A percentile compares a stretch with the other conserved stretches of the same genome.
phyloP scores from a whole-genome alignment of 64 coral and sea anemone species.

The Platygyra sinensis region DNA sequence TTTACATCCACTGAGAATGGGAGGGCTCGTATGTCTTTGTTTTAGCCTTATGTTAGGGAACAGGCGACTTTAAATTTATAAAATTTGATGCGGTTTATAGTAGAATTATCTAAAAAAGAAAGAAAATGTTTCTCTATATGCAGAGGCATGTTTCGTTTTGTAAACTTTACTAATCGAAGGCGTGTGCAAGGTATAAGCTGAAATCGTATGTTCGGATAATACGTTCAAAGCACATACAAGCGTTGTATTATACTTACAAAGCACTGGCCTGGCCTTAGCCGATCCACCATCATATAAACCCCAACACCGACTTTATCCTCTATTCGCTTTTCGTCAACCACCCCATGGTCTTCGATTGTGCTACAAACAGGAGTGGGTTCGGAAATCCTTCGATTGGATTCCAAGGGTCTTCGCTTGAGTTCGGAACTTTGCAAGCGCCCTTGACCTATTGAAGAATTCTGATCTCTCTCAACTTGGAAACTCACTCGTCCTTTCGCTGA shows the following conservation, averaged over 20 bases:
- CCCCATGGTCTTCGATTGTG: background rate
- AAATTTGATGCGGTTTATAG: too few relatives aligned
- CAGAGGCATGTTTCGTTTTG: too few relatives aligned
- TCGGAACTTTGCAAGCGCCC: background rate
- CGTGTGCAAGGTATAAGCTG: too few relatives aligned
- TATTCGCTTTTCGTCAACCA: background rate
- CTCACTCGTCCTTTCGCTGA: conserved; percentile 7
- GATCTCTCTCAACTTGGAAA: conserved; percentile 5
- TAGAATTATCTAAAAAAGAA: too few relatives aligned
- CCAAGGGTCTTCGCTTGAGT: background rate
- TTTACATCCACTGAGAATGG: background rate
- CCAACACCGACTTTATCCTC: conserved; percentile 65
- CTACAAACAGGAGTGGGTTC: background rate
- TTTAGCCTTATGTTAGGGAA: too few relatives aligned
- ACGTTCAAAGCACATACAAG: too few relatives aligned
- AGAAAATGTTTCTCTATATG: too few relatives aligned
- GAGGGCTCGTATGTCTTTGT: background rate
- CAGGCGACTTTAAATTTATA: too few relatives aligned
- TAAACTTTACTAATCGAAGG: too few relatives aligned
- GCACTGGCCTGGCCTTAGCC: conserved; percentile 61
- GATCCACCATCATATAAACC: conserved; percentile 84
- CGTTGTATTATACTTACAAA: conserved; percentile 72
- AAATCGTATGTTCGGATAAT: too few relatives aligned
- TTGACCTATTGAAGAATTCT: background rate
- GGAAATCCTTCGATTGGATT: background rate